Conservation (phyloP, 2,888 invertebrate species). For the Blera fallax region DNA sequence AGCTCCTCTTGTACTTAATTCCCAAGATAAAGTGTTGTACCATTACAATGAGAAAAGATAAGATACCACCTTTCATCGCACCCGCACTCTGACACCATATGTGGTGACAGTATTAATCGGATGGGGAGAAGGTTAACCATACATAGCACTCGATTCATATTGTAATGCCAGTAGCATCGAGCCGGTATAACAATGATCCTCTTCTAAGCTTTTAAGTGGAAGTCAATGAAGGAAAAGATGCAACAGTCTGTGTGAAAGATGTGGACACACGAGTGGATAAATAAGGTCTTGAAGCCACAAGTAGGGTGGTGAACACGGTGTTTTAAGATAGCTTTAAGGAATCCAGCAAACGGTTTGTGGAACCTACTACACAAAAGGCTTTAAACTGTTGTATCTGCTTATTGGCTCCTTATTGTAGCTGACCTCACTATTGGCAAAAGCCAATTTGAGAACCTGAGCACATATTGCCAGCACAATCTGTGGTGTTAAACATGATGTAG, state of each 20-base stretch:
- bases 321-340: background rate
- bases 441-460: background rate
- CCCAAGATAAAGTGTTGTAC: background rate
- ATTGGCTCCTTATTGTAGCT: background rate
- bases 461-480: background rate
- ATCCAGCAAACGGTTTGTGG: background rate
- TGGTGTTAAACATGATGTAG: background rate
- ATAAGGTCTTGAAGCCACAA: too few species aligned
- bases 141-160: background rate
- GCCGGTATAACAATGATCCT: background rate
- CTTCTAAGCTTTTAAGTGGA: background rate
- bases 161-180: background rate
- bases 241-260: background rate
- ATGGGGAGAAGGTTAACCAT: background rate
- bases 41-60: background rate
- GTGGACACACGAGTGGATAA: background rate
- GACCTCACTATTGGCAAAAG: background rate
- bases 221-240: background rate
- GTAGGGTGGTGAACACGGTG: too few species aligned
- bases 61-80: background rate
- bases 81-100: background rate
- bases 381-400: background rate
- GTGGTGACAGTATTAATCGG: background rate
- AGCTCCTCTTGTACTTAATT: background rate
- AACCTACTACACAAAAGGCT: background rate